Evolutionary conservation across 2,113 vertebrate species (phyloP), one percentile per base, ranked within the genome.

Genomic region (Pelvicachromis taeniatus): DNA sequence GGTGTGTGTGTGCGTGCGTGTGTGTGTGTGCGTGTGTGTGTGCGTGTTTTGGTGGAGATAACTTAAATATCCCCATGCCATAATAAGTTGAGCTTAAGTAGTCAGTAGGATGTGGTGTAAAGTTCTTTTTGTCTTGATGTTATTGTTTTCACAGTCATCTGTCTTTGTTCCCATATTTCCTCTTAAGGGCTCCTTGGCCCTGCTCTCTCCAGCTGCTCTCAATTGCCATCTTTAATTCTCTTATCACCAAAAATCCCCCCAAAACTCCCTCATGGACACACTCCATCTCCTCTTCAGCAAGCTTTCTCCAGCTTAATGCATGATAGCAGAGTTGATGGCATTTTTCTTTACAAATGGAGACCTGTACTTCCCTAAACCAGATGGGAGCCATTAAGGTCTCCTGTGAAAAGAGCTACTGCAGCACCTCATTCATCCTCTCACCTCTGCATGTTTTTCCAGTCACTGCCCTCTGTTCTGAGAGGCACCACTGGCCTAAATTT

Each of bases 401-500:
- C 40, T 48, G 56, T 88, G 83, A 84, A 80, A 84, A 85, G 61
- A 85, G 63, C 78, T 82, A n/a, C 86, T 81, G 85, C 81, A 50
- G 48, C 33, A 65, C 70, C 84, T 85, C 83, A 75, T 91, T 93
- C 81, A 83, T 91, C 88, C 87, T 84, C 54, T 87, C 73, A 85
- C 80, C 6, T 10, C 87, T 78, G 68, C 80, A 87, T 88, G 75
- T 90, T 88, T 89, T 85, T 85, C 61, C 35, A 86, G 29, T 38
- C 26, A 12, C 81, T 84, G 83, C 68, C 45, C 78, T 77, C 68
- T 55, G 29, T 87, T 85, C 79, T 58, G 9, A 90, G 40, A 91
- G 53, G 63, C 81, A 68, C 73, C 42, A 52, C 42, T 89, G 82
- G 83, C 86, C 92, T 92, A 82, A 89, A 94, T 93, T 88, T 93